Percentiles rank a stretch among this genome's conserved stretches.
phyloP scores from a whole-genome alignment of 2,113 vertebrate species.

The Epinephelus cyanopodus region DNA sequence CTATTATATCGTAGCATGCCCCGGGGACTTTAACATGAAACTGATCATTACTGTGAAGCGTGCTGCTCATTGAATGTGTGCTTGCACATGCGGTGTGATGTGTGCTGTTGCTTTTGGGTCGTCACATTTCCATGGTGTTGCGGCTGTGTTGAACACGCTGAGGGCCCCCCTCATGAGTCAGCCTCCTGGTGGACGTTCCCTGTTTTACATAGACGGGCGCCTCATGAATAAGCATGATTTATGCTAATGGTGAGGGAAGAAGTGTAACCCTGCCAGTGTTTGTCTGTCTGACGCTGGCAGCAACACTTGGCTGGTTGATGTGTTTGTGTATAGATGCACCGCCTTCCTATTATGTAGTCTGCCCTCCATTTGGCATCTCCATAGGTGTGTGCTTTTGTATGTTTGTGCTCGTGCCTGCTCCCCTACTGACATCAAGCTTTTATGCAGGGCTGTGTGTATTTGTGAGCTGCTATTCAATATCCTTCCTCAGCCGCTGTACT shows the following conservation, averaged over 20 bases:
- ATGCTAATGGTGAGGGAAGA: constrained; percentile 72
- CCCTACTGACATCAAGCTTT: constrained; percentile 45
- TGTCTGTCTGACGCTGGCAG: constrained; percentile 64
- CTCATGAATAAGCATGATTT: constrained; percentile 81
- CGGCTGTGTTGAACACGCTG: constrained; percentile 61
- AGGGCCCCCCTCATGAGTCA: constrained; percentile 57
- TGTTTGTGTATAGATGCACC: constrained; percentile 65
- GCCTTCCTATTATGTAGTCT: constrained; percentile 58
- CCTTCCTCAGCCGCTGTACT: constrained; percentile 44
- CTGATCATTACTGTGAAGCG: constrained; percentile 26
- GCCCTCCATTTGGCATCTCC: constrained; percentile 66
- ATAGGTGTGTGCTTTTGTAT: constrained; percentile 67
- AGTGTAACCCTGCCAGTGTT: constrained; percentile 67
- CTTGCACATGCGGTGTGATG: constrained; percentile 30
- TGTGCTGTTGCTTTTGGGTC: constrained; percentile 33
- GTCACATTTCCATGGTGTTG: constrained; percentile 44
- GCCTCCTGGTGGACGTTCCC: constrained; percentile 68
- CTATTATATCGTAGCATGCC: constrained; percentile 15
- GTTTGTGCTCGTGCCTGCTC: constrained; percentile 43
- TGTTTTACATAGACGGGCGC: constrained; percentile 72
- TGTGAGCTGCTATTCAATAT: constrained; percentile 60
- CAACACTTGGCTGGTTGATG: constrained; percentile 68
- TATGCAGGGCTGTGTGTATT: constrained; percentile 40
- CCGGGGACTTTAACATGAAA: constrained; percentile 27
- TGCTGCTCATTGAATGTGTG: constrained; percentile 32